These are phyloP conservation scores for Sinocyclocheilus anshuiensis DNA, from an alignment of 2,113 vertebrate species.

Conservation along the genomic window DNA sequence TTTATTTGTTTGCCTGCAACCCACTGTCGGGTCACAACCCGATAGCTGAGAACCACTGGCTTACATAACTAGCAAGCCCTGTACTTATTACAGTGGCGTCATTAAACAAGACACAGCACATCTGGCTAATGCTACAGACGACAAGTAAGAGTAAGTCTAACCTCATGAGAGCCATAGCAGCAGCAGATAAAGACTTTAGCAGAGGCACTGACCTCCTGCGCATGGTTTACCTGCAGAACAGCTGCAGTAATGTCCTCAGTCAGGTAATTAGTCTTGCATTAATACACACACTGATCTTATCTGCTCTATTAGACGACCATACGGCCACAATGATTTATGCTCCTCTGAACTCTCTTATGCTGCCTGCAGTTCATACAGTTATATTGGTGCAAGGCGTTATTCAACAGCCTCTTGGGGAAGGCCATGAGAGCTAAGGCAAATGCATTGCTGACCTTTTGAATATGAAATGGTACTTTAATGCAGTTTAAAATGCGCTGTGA, in stretches of 20 bases:
- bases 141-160: slow-evolving; percentile 58
- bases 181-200: slow-evolving; percentile 61
- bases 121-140: slow-evolving; percentile 42
- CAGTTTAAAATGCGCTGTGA: neutral
- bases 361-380: slow-evolving; percentile 5
- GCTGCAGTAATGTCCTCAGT: slow-evolving; percentile 71
- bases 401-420: slow-evolving; percentile 26
- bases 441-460: slow-evolving; percentile 25
- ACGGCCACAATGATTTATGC: slow-evolving; percentile 57
- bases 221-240: slow-evolving; percentile 67
- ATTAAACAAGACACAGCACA: slow-evolving; percentile 49
- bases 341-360: slow-evolving; percentile 23
- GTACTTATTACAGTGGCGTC: slow-evolving; percentile 25
- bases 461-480: neutral
- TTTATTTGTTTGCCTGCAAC: neutral
- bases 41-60: neutral
- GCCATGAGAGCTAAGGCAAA: slow-evolving; percentile 16
- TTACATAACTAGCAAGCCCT: slow-evolving; percentile 18
- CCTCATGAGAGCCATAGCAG: slow-evolving; percentile 69
- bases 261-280: slow-evolving; percentile 74
- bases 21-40: neutral
- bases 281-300: slow-evolving; percentile 72
- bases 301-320: slow-evolving; percentile 62
- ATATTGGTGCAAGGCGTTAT: slow-evolving; percentile 3
- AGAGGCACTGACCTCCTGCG: slow-evolving; percentile 63